Evolutionary conservation across 1,140 invertebrate species (phyloP), one percentile per base, ranked within the genome.

Genomic region (Aradophagus sp.): DNA sequence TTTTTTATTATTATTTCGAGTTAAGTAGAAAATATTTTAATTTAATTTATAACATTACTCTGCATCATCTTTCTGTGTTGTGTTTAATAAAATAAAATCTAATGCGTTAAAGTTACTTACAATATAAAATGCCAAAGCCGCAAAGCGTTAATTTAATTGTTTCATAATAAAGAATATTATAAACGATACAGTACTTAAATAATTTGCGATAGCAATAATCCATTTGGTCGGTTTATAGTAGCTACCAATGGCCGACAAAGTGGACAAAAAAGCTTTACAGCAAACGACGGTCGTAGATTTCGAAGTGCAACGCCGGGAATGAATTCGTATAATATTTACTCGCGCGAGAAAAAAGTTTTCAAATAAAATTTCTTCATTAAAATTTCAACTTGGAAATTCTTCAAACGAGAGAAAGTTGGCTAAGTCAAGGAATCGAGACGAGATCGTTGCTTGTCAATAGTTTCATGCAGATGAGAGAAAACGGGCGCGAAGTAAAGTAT

Each of bases 281-380:
- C 55, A 48, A 38, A 11, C 14, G 36, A 58, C 14, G 6, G 23
- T n/a, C 19, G 14, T 10, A 35, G 20, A 41, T 48, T 12, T 34
- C 5, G 35, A 68, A 55, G 55, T 59, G 55, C 39, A 58, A n/a
- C n/a, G n/a, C n/a, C 31, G 0, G 26, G 48, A 61, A 48, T 36
- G 48, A 68, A 62, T 69, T 56, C 58, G 38, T 44, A 32, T 14
- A 34, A 52, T 48, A 69, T 69, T 58, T 62, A 44, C 38, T 69
- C 53, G 47, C 12, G 38, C 66, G 62, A 69, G n/a, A 69, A 50
- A 61, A 56, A 69, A 69, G 66, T 69, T 69, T 20, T 45, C 26
- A 55, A 69, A 58, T 62, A 62, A 69, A 69, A 69, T 69, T 69
- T 62, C n/a, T n/a, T n/a, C n/a, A n/a, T n/a, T n/a, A n/a, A n/a